Conservation (phyloP, 2,797 vertebrate species). For the Toxotes lorentzi region DNA sequence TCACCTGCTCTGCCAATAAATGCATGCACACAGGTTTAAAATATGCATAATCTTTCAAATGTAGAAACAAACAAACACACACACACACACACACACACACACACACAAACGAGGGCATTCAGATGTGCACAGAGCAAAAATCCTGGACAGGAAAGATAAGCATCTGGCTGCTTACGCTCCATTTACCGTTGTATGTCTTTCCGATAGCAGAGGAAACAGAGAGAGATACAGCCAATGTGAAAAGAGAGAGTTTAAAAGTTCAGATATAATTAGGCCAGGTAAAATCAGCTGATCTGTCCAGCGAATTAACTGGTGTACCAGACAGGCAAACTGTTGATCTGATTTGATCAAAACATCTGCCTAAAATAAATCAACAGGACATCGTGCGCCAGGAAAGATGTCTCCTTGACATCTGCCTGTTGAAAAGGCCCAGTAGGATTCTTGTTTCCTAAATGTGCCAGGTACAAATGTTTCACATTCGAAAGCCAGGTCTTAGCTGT, state of each 20-base stretch:
- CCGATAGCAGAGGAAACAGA: conserved; percentile 36
- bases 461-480: conserved; percentile 24
- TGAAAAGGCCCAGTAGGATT: conserved; percentile 32
- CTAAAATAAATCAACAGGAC: conserved; percentile 47
- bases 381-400: conserved; percentile 39
- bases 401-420: conserved; percentile 53
- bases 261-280: conserved; percentile 42
- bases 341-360: conserved; percentile 49
- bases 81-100: neutral
- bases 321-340: conserved; percentile 46
- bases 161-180: conserved; percentile 52
- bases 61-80: neutral
- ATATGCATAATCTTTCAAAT: neutral
- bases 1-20: conserved; percentile 20
- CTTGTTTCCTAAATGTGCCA: conserved; percentile 29
- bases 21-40: neutral
- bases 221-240: conserved; percentile 25
- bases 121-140: conserved; percentile 22
- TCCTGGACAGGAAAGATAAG: conserved; percentile 58
- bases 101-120: neutral
- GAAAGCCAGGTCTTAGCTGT: neutral
- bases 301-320: conserved; percentile 37
- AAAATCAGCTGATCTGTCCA: conserved; percentile 44
- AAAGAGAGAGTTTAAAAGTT: conserved; percentile 53
- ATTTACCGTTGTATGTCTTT: conserved; percentile 62